Percentiles rank a stretch among this genome's conserved stretches.
These are phyloP conservation scores for Alosa alosa DNA, from an alignment of 2,113 vertebrate genomes.

Conservation along the genomic window DNA sequence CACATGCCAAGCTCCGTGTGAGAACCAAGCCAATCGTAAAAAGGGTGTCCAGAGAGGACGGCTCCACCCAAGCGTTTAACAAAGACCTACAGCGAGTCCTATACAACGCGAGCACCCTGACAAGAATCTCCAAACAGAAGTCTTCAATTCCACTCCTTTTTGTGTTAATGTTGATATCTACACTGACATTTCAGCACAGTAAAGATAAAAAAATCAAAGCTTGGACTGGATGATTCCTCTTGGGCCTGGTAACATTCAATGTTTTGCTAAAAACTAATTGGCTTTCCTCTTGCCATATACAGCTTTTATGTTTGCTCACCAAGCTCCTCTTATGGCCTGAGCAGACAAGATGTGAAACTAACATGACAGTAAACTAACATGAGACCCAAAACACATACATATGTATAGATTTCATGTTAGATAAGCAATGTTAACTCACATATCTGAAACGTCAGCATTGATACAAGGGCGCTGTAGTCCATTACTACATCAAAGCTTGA, in stretches of 20 bases:
- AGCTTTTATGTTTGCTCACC: background rate
- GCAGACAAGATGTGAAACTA: background rate
- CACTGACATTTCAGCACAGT: background rate
- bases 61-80: background rate
- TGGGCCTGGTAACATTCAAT: background rate
- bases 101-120: background rate
- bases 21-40: background rate
- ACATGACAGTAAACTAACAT: too few relatives aligned
- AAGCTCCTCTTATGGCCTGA: background rate
- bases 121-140: background rate
- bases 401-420: background rate
- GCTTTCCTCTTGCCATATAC: background rate
- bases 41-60: background rate
- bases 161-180: background rate
- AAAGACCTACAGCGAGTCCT: background rate
- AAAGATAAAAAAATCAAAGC: background rate
- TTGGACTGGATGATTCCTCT: background rate
- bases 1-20: background rate
- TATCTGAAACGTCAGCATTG: background rate
- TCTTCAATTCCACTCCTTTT: background rate
- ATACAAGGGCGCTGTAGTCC: background rate
- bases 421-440: background rate
- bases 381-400: background rate
- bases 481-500: too few relatives aligned
- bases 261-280: background rate